Evolutionary conservation across 2,113 vertebrate genomes (phyloP).

Genomic region (Pseudorasbora parva): DNA sequence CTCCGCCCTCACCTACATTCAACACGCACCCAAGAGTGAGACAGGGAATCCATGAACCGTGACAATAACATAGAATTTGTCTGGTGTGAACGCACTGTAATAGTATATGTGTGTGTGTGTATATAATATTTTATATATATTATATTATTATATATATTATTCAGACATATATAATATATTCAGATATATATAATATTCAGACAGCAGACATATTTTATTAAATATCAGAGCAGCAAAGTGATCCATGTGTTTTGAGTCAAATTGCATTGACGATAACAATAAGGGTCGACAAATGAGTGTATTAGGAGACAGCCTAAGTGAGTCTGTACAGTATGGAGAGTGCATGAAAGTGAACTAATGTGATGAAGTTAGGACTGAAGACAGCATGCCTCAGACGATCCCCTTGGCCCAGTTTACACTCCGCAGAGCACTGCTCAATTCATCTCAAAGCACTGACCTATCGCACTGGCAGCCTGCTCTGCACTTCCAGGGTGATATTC

Average conservation of each 20-base stretch:
- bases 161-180: too few species aligned
- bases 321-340: conserved; percentile 31
- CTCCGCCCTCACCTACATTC: too few species aligned
- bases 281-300: neutral
- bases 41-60: too few species aligned
- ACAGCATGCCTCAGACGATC: conserved; percentile 21
- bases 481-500: conserved; percentile 15
- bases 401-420: conserved; percentile 29
- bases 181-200: too few species aligned
- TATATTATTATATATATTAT: too few species aligned
- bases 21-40: too few species aligned
- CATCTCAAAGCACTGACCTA: conserved; percentile 43
- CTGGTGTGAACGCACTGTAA: too few species aligned
- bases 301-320: neutral
- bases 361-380: conserved; percentile 18
- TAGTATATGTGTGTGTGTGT: too few species aligned
- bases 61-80: too few species aligned
- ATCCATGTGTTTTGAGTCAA: neutral
- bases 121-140: too few species aligned
- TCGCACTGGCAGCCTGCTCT: conserved; percentile 25
- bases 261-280: neutral
- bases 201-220: too few species aligned
- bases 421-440: conserved; percentile 28
- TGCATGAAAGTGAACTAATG: conserved; percentile 36
- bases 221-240: neutral